Base-by-base conservation (phyloP, 2,113 vertebrate species). In the Indri indri region DNA sequence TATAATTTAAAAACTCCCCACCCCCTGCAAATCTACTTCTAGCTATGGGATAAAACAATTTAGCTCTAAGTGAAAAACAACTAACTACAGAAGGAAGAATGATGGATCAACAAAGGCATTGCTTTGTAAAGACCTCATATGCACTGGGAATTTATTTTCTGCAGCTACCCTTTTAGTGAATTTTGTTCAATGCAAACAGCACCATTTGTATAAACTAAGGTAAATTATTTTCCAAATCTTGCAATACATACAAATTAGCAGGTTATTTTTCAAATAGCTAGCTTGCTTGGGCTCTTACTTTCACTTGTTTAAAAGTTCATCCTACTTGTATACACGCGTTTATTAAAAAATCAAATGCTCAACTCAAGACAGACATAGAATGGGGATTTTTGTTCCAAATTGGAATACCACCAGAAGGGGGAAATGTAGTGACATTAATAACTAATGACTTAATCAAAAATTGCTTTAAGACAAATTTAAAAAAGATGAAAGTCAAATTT, bases 391-490 rank as follows among this genome's bases (percentile, higher is more conserved):
- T 93, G 54, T 95, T 94, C 83, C 70, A 96, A 93, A 91, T 42
- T 83, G 50, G n/a, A 96, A 91, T 91, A 32, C 37, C 68, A 83
- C 92, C 32, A 96, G 81, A 90, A 93, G 37, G 22, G 40, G 57
- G 52, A 92, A 91, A 91, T 95, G 37, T 42, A 84, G 63, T 76
- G 79, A 91, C 63, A 88, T 93, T 96, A 95, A 95, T 97, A 96
- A 96, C 81, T 94, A 96, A 96, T 95, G 95, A 97, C 54, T 95
- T 89, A 90, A 94, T 97, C 93, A 97, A 98, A 96, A 97, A 97
- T 50, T 97, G 96, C 96, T 95, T 97, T 93, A 89, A 95, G 91
- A 76, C 40, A 93, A 95, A 97, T 92, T 92, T 92, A 97, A 94
- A 79, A 93, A 84, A 81, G 68, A 94, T 59, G 65, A 97, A 97